Percentiles rank a stretch among this genome's conserved stretches.
Evolutionary conservation across 1,140 invertebrate species (phyloP).

Genomic region (Phortica variegata): DNA sequence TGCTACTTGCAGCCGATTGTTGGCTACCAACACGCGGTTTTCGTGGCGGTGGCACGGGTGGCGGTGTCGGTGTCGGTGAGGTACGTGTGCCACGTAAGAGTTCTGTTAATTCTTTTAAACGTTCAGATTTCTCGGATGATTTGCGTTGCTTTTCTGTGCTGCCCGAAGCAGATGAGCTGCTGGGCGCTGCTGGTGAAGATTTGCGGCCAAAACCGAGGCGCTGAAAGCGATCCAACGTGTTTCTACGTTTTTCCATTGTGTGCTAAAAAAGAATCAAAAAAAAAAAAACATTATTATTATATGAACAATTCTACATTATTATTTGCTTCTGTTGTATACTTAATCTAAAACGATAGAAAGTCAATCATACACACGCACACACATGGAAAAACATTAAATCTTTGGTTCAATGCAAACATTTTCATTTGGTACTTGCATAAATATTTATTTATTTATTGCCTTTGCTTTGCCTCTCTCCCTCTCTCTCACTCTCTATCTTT

Average conservation of each 20-base stretch:
- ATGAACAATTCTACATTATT: constrained; percentile 10
- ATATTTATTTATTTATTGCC: too few relatives aligned
- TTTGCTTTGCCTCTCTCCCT: too few relatives aligned
- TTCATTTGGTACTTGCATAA: too few relatives aligned
- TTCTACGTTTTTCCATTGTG: constrained; percentile 58
- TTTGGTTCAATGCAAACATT: too few relatives aligned
- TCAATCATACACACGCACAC: too few relatives aligned
- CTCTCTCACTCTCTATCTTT: too few relatives aligned
- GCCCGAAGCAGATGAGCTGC: constrained; percentile 6
- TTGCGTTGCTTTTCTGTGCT: constrained; percentile 46
- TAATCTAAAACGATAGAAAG: too few relatives aligned
- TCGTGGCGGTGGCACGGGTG: constrained; percentile 52
- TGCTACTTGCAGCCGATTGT: constrained; percentile 25
- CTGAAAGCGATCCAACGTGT: constrained; percentile 75
- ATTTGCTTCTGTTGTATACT: constrained; percentile 1
- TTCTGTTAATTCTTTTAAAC: constrained; percentile 74
- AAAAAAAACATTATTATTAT: constrained; percentile 15
- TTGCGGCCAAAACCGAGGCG: constrained; percentile 72
- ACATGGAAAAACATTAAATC: too few relatives aligned
- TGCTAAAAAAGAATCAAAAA: constrained; percentile 18
- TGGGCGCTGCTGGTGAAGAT: constrained; percentile 29
- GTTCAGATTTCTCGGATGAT: constrained; percentile 62
- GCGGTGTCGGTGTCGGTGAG: constrained; percentile 55
- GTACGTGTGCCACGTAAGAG: constrained; percentile 62
- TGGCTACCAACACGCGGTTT: constrained; percentile 25